Evolutionary conservation across 1,140 invertebrate genomes (phyloP).

Genomic region (Drosophila kanapiae): DNA sequence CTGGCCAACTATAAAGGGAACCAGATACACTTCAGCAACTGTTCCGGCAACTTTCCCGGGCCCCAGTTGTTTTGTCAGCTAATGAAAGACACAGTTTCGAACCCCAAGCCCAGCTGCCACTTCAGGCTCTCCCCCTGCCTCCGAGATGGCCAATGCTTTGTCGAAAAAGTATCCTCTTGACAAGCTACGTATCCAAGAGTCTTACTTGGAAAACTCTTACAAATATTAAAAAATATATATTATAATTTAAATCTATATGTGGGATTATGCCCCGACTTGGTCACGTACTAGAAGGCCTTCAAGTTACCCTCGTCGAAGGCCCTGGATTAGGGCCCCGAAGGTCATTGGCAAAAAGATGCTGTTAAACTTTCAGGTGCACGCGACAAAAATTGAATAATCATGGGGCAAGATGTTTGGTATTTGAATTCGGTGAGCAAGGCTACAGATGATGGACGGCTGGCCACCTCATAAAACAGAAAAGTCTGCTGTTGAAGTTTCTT

Average conservation of each 20-base stretch:
- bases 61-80: conserved; percentile 6
- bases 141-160: neutral
- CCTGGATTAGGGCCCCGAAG: neutral
- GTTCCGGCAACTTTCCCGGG: conserved; percentile 6
- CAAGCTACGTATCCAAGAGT: neutral
- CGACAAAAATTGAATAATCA: neutral
- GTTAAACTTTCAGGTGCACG: neutral
- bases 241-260: neutral
- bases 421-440: too few species aligned
- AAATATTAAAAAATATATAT: neutral
- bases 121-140: neutral
- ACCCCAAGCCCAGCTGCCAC: neutral
- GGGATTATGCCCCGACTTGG: neutral
- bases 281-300: neutral
- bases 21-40: conserved; percentile 24
- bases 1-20: conserved; percentile 46
- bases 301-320: neutral
- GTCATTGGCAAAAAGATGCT: neutral
- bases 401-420: too few species aligned
- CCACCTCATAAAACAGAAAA: neutral
- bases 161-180: neutral
- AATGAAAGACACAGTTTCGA: conserved; percentile 24
- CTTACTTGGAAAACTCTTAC: neutral
- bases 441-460: neutral
- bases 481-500: too few species aligned